Evolutionary conservation across 2,888 invertebrate genomes (phyloP).

Genomic region (Catocala sponsa): DNA sequence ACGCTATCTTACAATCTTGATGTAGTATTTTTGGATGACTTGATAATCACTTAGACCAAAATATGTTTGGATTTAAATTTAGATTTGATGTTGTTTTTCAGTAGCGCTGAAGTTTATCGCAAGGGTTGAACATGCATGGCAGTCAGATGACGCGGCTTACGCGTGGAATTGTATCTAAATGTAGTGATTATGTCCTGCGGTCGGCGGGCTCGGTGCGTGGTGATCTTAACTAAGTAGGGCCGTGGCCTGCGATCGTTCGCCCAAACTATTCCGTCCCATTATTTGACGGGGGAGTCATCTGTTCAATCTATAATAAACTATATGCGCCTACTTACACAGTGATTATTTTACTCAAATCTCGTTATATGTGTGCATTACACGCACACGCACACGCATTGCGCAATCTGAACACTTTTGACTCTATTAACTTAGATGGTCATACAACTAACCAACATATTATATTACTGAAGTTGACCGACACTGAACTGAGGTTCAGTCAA

Average conservation of each 20-base stretch:
- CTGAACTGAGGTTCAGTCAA: no score
- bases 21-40: no score
- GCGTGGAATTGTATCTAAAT: slow-evolving; percentile 7
- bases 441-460: neutral
- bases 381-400: slow-evolving; percentile 8
- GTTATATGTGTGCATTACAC: neutral
- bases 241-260: neutral
- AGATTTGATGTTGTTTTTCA: no score
- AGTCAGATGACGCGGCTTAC: no score
- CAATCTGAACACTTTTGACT: neutral
- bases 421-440: neutral
- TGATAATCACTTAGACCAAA: no score
- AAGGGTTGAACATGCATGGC: no score
- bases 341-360: neutral
- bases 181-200: neutral
- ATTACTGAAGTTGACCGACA: neutral
- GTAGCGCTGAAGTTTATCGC: no score
- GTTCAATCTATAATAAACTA: slow-evolving; percentile 1
- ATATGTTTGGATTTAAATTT: no score
- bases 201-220: neutral
- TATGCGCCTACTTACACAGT: slow-evolving; percentile 6
- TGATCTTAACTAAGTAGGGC: neutral
- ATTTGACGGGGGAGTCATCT: slow-evolving; percentile 8
- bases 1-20: no score
- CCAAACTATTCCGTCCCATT: neutral